Evolutionary conservation across 2,888 invertebrate genomes (phyloP), one percentile per base, ranked within the genome.

Genomic region (Philonicus albiceps): DNA sequence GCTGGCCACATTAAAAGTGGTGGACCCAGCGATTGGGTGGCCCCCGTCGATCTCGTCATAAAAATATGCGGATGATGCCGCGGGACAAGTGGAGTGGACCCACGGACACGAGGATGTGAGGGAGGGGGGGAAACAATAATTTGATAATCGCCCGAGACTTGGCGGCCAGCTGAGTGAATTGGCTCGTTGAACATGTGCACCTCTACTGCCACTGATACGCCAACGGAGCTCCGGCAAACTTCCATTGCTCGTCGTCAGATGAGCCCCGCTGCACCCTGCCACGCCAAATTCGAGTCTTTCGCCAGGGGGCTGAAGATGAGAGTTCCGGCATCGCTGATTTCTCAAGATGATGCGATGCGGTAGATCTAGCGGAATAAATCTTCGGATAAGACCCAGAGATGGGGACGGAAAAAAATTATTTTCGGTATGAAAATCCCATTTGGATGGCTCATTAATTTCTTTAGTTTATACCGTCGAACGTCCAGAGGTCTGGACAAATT

Each of bases 341-440:
- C 34, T 53, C 74, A 86, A 83, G 37, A 43, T 75, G 37, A 55
- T 83, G 31, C 87, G 85, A 84, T 87, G 87, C 87, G 87, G 87
- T 87, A 85, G 87, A 87, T 87, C 87, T 87, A 85, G 27, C 49
- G 73, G 80, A 87, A 73, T 85, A 87, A 87, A 85, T 85, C 87
- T 78, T 85, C 27, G 27, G 85, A 64, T 84, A 73, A 72, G 74
- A 87, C 75, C 37, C n/a, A n/a, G n/a, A 85, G 78, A 73, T 22
- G 64, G 7, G 40, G 78, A 34, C 22, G 37, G 80, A 85, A 85
- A 64, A n/a, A 87, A 87, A 87, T 87, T 85, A 85, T 78, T 81
- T 81, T 87, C 86, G 86, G 86, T 37, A 87, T 85, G 74, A 86
- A 87, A 81, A 83, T 87, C 80, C 72, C 76, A 83, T 87, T 86